Percentiles rank a stretch among this genome's conserved stretches.
Evolutionary conservation across 1,140 invertebrate species (phyloP).

Genomic region (Agraylea sexmaculata): DNA sequence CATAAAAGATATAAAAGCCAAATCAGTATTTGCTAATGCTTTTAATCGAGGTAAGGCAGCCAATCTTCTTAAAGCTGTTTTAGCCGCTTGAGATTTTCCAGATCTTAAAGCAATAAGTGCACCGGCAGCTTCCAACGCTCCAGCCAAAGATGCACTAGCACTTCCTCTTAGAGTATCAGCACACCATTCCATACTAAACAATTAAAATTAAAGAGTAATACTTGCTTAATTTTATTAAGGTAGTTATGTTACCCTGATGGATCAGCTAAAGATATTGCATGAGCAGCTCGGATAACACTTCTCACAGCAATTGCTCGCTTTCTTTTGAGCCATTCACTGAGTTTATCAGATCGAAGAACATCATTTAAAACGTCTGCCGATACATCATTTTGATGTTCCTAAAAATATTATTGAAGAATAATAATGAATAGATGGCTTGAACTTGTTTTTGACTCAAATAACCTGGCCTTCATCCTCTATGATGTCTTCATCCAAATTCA

Average conservation of each 20-base stretch:
- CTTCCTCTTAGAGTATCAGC: conserved; percentile 35
- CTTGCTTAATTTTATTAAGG: background rate
- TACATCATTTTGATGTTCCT: conserved; percentile 7
- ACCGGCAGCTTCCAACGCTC: conserved; percentile 31
- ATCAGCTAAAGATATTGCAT: conserved; percentile 16
- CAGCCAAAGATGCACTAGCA: conserved; percentile 31
- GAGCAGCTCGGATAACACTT: conserved; percentile 24
- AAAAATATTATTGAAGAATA: too few species aligned
- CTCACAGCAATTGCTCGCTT: conserved; percentile 30
- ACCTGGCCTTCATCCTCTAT: too few species aligned
- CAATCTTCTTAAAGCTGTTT: conserved; percentile 27
- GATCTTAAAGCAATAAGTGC: conserved; percentile 30
- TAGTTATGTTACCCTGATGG: conserved; percentile 13
- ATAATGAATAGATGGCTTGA: too few species aligned
- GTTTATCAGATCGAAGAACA: conserved; percentile 16
- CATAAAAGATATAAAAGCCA: conserved; percentile 35
- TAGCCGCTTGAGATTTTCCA: conserved; percentile 22
- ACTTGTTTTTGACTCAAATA: too few species aligned
- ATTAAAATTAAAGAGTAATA: background rate
- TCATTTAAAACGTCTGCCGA: conserved; percentile 12
- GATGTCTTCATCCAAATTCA: conserved; percentile 67
- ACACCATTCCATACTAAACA: conserved; percentile 31
- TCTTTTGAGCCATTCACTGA: conserved; percentile 21
- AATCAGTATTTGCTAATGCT: conserved; percentile 32
- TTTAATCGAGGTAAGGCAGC: conserved; percentile 29